phyloP scores from a whole-genome alignment of 1,140 invertebrate genomes.

The Trichonephila clavipes region DNA sequence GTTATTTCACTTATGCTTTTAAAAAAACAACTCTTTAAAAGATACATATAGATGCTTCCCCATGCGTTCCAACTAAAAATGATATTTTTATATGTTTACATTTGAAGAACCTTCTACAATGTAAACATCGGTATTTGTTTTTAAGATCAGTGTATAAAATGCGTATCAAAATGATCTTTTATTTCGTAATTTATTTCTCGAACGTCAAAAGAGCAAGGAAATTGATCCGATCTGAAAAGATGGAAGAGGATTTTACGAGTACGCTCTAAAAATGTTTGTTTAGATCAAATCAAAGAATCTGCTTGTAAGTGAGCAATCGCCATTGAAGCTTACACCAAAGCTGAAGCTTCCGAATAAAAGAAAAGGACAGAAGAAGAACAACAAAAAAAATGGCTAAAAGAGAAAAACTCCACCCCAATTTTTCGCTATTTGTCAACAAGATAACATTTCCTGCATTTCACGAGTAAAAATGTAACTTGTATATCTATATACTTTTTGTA shows the following conservation, averaged over 20 bases:
- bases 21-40: no score
- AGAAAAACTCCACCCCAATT: conserved; percentile 49
- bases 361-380: no score
- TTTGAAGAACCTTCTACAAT: not conserved
- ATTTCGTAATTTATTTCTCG: not conserved
- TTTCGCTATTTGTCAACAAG: conserved; percentile 72
- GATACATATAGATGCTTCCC: no score
- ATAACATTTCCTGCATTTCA: conserved; percentile 61
- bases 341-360: not conserved
- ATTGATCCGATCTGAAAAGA: conserved; percentile 6
- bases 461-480: conserved; percentile 51
- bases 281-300: conserved; percentile 55
- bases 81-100: no score
- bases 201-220: conserved; percentile 6
- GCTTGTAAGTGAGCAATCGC: conserved; percentile 52
- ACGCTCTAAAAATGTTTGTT: conserved; percentile 58
- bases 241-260: conserved; percentile 26
- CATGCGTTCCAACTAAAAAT: no score
- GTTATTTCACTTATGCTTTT: no score
- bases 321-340: conserved; percentile 5
- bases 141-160: not conserved
- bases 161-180: not conserved
- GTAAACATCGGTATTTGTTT: not conserved
- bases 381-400: not conserved
- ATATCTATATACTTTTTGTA: conserved; percentile 16